Conservation (phyloP, 2,113 vertebrate species). For the Callorhinus ursinus region DNA sequence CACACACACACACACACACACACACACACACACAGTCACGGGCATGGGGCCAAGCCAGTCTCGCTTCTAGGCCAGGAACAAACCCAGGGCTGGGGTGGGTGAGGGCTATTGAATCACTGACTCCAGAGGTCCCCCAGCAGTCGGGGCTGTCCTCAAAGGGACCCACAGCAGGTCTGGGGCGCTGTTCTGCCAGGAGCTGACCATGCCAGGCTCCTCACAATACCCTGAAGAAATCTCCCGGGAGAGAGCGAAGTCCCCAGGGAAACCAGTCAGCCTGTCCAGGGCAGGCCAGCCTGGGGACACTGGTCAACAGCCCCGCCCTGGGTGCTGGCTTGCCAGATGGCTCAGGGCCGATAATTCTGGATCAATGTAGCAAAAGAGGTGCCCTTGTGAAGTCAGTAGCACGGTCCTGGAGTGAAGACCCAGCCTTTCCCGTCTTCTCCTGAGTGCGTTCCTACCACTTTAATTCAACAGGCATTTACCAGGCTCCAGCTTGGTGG, state of each 20-base stretch:
- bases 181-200: not conserved
- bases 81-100: no score
- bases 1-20: fast-evolving
- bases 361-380: not conserved
- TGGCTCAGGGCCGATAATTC: not conserved
- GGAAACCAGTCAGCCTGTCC: not conserved
- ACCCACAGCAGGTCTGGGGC: not conserved
- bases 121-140: not conserved
- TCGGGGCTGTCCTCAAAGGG: not conserved
- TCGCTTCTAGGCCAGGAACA: not conserved
- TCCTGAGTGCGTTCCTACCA: not conserved
- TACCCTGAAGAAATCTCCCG: not conserved
- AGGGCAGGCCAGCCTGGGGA: no score
- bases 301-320: not conserved
- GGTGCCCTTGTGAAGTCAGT: no score
- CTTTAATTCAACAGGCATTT: not conserved
- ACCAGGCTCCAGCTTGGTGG: not conserved
- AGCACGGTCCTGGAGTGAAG: not conserved
- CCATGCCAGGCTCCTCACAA: not conserved
- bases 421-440: not conserved
- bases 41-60: not conserved
- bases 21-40: fast-evolving
- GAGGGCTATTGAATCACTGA: not conserved
- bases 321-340: not conserved
- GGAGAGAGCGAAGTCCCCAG: not conserved